Base-by-base conservation (phyloP, 2,113 vertebrate species). In the Labeo catla region DNA sequence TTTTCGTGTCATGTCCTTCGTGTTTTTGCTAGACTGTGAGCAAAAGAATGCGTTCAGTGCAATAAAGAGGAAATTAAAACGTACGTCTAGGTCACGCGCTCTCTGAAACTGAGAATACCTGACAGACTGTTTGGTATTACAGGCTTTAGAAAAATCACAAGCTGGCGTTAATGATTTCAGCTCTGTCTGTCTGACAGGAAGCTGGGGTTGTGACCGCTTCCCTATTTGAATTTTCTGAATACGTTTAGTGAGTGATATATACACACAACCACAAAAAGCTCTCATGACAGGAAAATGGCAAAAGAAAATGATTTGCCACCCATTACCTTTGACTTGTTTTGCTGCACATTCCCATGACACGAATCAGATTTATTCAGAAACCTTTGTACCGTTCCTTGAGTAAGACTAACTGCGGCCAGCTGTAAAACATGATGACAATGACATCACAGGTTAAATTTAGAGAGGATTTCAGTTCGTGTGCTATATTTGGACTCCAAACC, bases 401-500 rank as follows among this genome's bases (percentile, higher is more conserved):
- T 79, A 88, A 84, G 68, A 74, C 61, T 19, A 15, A 77, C 68
- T 61, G 61, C 13, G n/a, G 23, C 43, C 16, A 72, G 36, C 49
- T 86, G 81, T 82, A 85, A 84, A 88, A 87, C 74, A 81, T 54
- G 63, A 66, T 68, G 76, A 80, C 82, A 89, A 93, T 92, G 93
- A 94, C 93, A 93, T 93, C 93, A 92, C 90, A 85, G 74, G 87
- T 93, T 94, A 95, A 94, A 94, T 94, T 93, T 95, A 94, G 93
- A 87, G 86, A 85, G 91, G 90, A 91, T 92, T 92, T 19, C 87
- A 89, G 90, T 89, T 88, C 83, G 83, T 92, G 91, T 87, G 66
- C 89, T 90, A 86, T 91, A 92, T 91, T 91, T 95, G 93, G 94
- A 93, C 84, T 3, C 43, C 4, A 8, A 87, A 90, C 88, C 90